Percentiles rank a stretch among this genome's conserved stretches.
Conservation (phyloP, 1,140 invertebrate genomes). For the Gryllus bimaculatus region DNA sequence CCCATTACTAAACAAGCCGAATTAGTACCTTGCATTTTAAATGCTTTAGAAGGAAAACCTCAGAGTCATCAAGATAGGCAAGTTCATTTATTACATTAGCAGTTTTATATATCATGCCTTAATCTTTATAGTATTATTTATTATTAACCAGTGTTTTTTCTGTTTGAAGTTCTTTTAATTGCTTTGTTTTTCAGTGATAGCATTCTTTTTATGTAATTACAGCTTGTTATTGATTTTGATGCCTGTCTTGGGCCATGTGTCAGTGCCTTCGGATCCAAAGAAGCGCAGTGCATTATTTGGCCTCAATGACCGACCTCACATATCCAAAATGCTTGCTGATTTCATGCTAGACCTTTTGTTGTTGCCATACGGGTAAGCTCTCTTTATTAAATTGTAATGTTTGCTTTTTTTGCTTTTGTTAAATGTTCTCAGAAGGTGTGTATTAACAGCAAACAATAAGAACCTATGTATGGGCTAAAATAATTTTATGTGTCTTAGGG, state of each 20-base stretch:
- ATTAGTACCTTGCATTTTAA: slow-evolving; percentile 64
- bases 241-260: slow-evolving; percentile 63
- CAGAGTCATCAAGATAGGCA: slow-evolving; percentile 79
- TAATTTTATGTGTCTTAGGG: slow-evolving; percentile 11
- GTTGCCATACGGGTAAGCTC: slow-evolving; percentile 68
- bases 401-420: neutral
- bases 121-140: neutral
- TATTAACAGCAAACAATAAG: neutral
- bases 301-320: slow-evolving; percentile 51
- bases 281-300: slow-evolving; percentile 51
- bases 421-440: neutral
- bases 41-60: slow-evolving; percentile 70
- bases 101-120: neutral
- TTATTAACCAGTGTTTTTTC: neutral
- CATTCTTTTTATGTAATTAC: slow-evolving; percentile 29
- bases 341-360: slow-evolving; percentile 75
- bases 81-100: slow-evolving; percentile 8
- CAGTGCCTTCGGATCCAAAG: slow-evolving; percentile 52
- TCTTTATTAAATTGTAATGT: neutral
- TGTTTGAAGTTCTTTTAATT: too few relatives aligned
- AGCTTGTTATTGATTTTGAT: slow-evolving; percentile 72
- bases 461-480: neutral
- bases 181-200: too few relatives aligned
- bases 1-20: slow-evolving; percentile 62
- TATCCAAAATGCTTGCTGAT: slow-evolving; percentile 58